Base-by-base conservation (phyloP, 2,113 vertebrate genomes). In the Bambusicola thoracicus region DNA sequence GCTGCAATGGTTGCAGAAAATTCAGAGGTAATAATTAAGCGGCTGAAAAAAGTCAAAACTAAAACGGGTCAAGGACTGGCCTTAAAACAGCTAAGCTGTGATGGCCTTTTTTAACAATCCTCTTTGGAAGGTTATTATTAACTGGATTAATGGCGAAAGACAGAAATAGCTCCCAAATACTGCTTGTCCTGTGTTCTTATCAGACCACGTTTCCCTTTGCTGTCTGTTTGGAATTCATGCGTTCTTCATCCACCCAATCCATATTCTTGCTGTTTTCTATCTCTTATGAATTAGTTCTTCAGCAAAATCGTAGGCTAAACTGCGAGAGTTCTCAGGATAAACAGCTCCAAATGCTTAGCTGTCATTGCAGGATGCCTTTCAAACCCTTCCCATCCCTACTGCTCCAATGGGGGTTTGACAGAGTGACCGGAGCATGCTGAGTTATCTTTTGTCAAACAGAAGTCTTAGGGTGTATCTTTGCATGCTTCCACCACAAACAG, bases 101-200 rank as follows among this genome's bases (percentile, higher is more conserved):
- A 8, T 8, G n/a, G 89, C 46, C 38, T 59, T 79, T 83, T 75
- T 73, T 74, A 58, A 10, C 83, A 94, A 94, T 97, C 96, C 85
- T 95, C 96, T 96, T 96, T 94, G 75, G 63, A 68, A 77, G 58
- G 85, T 66, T 93, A 81, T 95, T 94, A 84, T 91, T 95, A 93
- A 69, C 72, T 61, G 82, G 95, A 90, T 96, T 96, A 95, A 81
- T 44, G 38, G 9, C 27, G 68, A 46, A 69, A 82, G 90, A 56
- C 62, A 74, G 48, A 93, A 94, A 82, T 92, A 93, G 72, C 48
- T 86, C 87, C 72, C 63, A 93, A 93, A 81, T 77, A 19, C 80
- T 77, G 32, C 69, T 89, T 83, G 51, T 62, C 25, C 48, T 55
- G 11, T 41, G 34, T 51, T 87, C 5, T 3, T 72, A 62, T 13